Conservation (phyloP, 2,888 invertebrate genomes). For the Pasiphila rectangulata region DNA sequence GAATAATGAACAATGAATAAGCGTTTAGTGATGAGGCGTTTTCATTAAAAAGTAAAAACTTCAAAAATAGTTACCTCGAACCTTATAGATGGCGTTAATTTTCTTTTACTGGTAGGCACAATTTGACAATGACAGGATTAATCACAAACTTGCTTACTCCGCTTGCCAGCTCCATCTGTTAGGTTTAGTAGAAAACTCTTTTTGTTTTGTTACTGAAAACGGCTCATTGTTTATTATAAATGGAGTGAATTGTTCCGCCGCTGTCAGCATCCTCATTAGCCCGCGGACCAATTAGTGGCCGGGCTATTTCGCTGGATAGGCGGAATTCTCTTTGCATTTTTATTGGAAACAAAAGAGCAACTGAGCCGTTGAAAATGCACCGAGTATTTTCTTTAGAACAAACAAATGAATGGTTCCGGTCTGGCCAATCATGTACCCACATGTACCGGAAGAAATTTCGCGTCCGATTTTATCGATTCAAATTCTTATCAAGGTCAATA, state of each 20-base stretch:
- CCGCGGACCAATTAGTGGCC: conserved; percentile 65
- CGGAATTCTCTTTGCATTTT: conserved; percentile 46
- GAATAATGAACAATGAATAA: no score
- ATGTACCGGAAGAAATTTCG: conserved; percentile 6
- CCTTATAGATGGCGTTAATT: no score
- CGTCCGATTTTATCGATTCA: conserved; percentile 5
- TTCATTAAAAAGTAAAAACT: no score
- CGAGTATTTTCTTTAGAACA: conserved; percentile 7
- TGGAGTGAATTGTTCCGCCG: conserved; percentile 75
- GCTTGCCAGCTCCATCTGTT: no score
- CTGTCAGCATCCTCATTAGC: conserved; percentile 77
- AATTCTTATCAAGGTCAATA: conserved; percentile 6
- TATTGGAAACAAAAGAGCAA: conserved; percentile 29
- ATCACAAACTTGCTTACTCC: no score
- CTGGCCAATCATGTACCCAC: not conserved
- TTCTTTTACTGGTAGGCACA: no score
- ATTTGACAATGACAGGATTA: no score
- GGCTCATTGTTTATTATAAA: no score
- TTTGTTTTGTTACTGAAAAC: no score
- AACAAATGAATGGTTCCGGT: conserved; percentile 2
- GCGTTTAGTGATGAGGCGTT: no score
- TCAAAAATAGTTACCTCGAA: no score
- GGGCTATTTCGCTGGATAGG: conserved; percentile 61
- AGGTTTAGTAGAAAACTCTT: no score
- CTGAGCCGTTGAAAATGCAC: conserved; percentile 9